These are phyloP conservation scores for Anodontia alba DNA, from an alignment of 2,888 invertebrate species.

Conservation along the genomic window DNA sequence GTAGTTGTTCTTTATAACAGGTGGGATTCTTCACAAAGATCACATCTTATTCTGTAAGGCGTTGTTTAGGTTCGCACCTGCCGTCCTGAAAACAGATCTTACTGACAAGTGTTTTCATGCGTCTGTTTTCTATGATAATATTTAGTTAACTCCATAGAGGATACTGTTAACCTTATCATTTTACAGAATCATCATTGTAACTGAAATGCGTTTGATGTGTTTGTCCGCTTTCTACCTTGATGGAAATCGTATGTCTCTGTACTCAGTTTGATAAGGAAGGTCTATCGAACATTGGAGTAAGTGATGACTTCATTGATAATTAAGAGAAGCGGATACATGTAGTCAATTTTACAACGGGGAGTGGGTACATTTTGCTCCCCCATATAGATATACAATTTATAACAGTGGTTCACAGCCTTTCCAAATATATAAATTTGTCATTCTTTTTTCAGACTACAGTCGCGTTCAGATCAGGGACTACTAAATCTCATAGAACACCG, in stretches of 20 bases:
- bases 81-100: background rate
- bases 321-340: no score
- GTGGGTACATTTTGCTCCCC: no score
- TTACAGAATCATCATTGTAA: conserved; percentile 1
- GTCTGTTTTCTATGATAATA: conserved; percentile 15
- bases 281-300: no score
- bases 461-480: no score
- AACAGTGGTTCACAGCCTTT: no score
- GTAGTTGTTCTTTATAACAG: no score
- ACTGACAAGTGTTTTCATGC: conserved; percentile 13
- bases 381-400: no score
- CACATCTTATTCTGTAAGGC: background rate
- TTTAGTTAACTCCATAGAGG: background rate
- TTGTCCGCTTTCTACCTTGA: conserved; percentile 1
- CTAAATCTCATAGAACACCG: no score
- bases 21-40: background rate
- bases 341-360: no score
- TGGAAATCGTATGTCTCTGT: background rate
- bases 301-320: no score
- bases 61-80: conserved; percentile 9
- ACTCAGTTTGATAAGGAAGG: background rate
- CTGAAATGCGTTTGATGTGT: background rate
- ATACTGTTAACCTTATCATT: conserved; percentile 3
- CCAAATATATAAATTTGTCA: no score
- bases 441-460: no score